Evolutionary conservation across 2,797 vertebrate genomes (phyloP), one percentile per base, ranked within the genome.

Genomic region (Ceyx erithaca): DNA sequence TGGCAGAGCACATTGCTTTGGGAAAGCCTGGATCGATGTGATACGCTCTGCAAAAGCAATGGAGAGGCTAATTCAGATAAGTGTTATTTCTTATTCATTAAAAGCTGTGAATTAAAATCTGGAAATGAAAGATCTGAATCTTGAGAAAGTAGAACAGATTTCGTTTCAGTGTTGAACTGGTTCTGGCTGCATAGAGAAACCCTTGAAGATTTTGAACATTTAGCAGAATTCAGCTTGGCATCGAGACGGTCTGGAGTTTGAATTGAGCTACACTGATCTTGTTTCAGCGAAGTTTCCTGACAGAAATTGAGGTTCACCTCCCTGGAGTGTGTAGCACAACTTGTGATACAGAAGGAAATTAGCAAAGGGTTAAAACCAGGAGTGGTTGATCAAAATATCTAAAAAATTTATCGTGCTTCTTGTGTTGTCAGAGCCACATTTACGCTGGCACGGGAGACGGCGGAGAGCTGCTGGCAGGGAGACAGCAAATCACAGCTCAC

Each of bases 31-130:
- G 45, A 26, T 76, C 2, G 2, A 5, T 14, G 57, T 6, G 48
- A 31, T 23, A 26, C 1, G 4, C 73, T 41, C 63, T 64, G 16
- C 33, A 84, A 61, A 81, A 63, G 41, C 77, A 52, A 11, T 1
- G 31, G 28, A 67, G 82, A 43, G 81, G 70, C 55, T 88, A 41
- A 41, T 84, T 91, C 69, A 26, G 67, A 35, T 66, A 48, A 62
- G 37, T 73, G 75, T 46, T 68, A 57, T 7, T 92, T 90, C 52
- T 88, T 64, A 41, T 30, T 37, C 85, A 37, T 81, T 70, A 28
- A 81, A 92, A 85, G 30, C 79, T 57, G 78, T 58, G 79, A 88
- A 87, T 90, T 72, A 92, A 85, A 71, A 51, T 64, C 82, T 92
- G 82, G 77, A 89, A 72, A 59, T 52, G 55, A 55, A 86, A 88